Evolutionary conservation across 2,888 invertebrate genomes (phyloP), one percentile per base, ranked within the genome.

Genomic region (Netelia fuscicornis): DNA sequence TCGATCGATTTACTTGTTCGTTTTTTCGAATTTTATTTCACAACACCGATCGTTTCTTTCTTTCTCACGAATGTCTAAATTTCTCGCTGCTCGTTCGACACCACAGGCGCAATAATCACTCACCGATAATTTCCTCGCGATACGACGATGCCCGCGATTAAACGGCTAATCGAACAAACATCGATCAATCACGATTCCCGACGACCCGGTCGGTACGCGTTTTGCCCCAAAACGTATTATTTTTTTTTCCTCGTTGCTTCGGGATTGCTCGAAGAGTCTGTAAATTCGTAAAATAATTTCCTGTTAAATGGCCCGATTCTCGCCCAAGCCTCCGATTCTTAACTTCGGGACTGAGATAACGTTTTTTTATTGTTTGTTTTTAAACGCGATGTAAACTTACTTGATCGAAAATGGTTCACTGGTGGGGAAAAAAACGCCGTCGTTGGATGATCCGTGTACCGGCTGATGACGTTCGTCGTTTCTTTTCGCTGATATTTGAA

Each of bases 261-360:
- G 79, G 23, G 11, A 20, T 42, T n/a, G 44, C 56, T 10, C 23
- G 70, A 20, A 13, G 13, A 56, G 11, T 76, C 81, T 81, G 75
- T 30, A 76, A 81, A 81, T 76, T 64, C 20, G 11, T 10, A 74
- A 70, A 30, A 64, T 42, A n/a, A 52, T 56, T 42, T n/a, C 23
- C 13, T 13, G 48, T 9, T 52, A 6, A 48, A 52, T 52, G 54
- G 13, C 13, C 17, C 8, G 54, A 6, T 54, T 54, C 6, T 37
- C 37, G 37, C 8, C 6, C 37, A 6, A 37, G 37, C 37, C 37
- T 37, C 37, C 37, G 37, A 37, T 37, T 6, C 5, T 37, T 37
- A 37, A 37, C 37, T 37, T 37, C 37, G 37, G 37, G 6, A 37
- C 37, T 37, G 37, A 37, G 52, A 52, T 52, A n/a, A 52, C 17